These are phyloP conservation scores for Hypomecis punctinalis DNA, from an alignment of 2,888 invertebrate species.

Conservation along the genomic window DNA sequence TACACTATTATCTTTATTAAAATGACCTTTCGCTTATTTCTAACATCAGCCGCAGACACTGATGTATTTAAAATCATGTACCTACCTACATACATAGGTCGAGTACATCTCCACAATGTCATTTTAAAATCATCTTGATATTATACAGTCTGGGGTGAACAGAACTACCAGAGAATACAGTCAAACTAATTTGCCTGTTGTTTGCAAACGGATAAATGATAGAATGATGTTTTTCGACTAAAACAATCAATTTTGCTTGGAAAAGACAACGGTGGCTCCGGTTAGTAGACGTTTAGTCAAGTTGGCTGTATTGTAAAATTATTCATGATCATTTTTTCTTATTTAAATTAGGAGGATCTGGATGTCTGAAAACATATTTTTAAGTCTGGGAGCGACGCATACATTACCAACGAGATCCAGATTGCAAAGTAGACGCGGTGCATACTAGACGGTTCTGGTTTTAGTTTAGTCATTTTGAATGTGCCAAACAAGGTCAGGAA, in stretches of 20 bases:
- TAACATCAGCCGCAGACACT: slow-evolving; percentile 55
- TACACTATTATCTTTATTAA: slow-evolving; percentile 67
- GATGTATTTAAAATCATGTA: slow-evolving; percentile 49
- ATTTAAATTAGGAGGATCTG: slow-evolving; percentile 7
- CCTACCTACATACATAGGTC: slow-evolving; percentile 9
- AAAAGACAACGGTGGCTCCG: neutral
- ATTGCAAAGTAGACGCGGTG: slow-evolving; percentile 2
- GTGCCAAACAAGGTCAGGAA: slow-evolving; percentile 5
- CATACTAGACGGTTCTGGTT: slow-evolving; percentile 23
- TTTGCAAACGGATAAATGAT: too few relatives aligned
- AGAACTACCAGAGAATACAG: too few relatives aligned
- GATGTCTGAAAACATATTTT: neutral
- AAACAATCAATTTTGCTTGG: neutral
- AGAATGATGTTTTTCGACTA: too few relatives aligned
- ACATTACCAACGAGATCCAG: slow-evolving; percentile 7
- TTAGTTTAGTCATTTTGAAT: slow-evolving; percentile 3
- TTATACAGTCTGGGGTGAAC: slow-evolving; percentile 12
- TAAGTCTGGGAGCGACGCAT: neutral
- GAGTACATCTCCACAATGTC: slow-evolving; percentile 38
- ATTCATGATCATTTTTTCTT: neutral
- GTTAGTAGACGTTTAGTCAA: neutral
- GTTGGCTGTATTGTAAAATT: neutral
- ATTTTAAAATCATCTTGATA: slow-evolving; percentile 46
- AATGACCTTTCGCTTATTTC: slow-evolving; percentile 72
- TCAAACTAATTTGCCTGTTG: too few relatives aligned